Percentiles rank a stretch among this genome's conserved stretches.
Evolutionary conservation across 2,888 invertebrate genomes (phyloP).

Genomic region (Venustoraphidia nigricollis): DNA sequence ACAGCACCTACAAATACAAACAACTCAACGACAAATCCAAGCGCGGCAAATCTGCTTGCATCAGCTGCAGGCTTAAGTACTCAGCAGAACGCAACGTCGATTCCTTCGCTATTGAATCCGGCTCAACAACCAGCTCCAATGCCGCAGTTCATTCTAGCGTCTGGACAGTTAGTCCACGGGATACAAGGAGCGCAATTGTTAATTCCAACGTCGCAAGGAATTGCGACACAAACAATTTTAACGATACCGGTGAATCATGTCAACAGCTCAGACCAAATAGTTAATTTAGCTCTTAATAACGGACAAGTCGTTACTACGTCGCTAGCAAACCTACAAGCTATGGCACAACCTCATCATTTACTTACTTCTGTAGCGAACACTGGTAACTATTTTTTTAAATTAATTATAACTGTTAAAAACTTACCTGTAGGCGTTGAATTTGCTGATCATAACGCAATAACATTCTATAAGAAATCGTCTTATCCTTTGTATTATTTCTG

Average conservation of each 20-base stretch:
- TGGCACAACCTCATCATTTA: conserved; percentile 56
- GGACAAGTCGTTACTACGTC: conserved; percentile 77
- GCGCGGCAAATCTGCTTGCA: conserved; percentile 18
- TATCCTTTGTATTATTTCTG: too few relatives aligned
- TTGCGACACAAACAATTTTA: conserved; percentile 88
- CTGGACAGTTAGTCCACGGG: conserved; percentile 82
- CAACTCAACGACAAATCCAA: conserved; percentile 5
- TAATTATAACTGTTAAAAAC: background rate
- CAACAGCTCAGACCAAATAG: conserved; percentile 53
- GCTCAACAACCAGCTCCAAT: conserved; percentile 52
- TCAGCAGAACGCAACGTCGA: conserved; percentile 24
- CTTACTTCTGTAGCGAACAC: conserved; percentile 28
- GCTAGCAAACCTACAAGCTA: conserved; percentile 60
- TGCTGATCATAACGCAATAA: too few relatives aligned
- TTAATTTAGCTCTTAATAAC: conserved; percentile 67
- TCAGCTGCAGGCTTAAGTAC: conserved; percentile 21
- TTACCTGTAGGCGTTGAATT: background rate
- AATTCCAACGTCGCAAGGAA: conserved; percentile 90
- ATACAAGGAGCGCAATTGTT: conserved; percentile 88
- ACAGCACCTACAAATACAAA: conserved; percentile 9
- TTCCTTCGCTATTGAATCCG: conserved; percentile 33
- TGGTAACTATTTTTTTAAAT: conserved; percentile 5
- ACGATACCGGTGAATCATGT: conserved; percentile 89
- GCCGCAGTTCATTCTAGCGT: conserved; percentile 84
- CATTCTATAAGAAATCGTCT: too few relatives aligned